Base-by-base conservation (phyloP, 2,797 vertebrate species). In the Dermochelys coriacea region DNA sequence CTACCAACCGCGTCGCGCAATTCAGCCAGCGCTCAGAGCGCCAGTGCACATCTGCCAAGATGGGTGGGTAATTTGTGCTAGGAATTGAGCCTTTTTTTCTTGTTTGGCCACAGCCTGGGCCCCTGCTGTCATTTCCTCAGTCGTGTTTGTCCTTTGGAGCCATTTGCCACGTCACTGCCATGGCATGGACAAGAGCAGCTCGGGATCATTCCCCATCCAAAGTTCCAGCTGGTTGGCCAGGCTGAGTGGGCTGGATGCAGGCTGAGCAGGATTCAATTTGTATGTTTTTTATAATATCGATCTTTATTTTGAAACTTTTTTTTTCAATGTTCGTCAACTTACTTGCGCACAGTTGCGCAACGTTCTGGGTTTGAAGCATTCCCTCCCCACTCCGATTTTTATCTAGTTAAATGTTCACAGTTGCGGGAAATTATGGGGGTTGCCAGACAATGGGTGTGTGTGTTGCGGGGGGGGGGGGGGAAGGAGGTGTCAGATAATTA, bases 121-220 rank as follows among this genome's bases (percentile, higher is more conserved):
- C 75, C 50, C 5, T 41, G 41, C 41, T 0, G 0, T 6, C 1
- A 1, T 51, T 25, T 29, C 77, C 23, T 83, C n/a, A 1, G 2
- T 29, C 12, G 1, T 64, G 2, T 29, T 80, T 14, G 5, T 87
- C 31, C 75, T 9, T 54, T 34, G 84, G 41, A 80, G 27, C 3
- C 3, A 27, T 0, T 1, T 2, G 34, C 5, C 9, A 8, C 0
- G 0, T 21, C 0, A 0, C 6, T 8, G 59, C 31, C 59, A 3
- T 61, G 51, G 8, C 11, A 7, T 52, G 8, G 41, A 45, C 8
- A 18, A 68, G 77, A 51, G 77, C 2, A 75, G 18, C 18, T 84
- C 2, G 1, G 8, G 8, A 7, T 25, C 16, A 68, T n/a, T 68
- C 16, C 7, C 34, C 61, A 19, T 19, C 34, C 34, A 8, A 68